Base-by-base conservation (phyloP, 2,113 vertebrate species). In the Pseudolaguvia tuberculata region DNA sequence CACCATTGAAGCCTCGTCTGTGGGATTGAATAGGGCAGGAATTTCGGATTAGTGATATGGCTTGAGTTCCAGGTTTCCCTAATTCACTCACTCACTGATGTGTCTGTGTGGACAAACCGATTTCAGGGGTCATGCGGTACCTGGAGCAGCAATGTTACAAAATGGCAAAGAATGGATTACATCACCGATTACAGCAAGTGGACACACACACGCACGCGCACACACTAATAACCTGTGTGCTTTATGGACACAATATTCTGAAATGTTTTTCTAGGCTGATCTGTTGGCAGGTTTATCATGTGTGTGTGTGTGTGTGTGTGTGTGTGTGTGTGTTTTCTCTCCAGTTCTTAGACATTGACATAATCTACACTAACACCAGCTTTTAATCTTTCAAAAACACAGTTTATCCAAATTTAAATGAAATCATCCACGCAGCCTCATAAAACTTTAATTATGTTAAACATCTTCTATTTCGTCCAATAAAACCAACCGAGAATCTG, bases 91-190 rank as follows among this genome's bases (percentile, higher is more conserved):
- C 39, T 42, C 10, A 1, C 39, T 35, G 59, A 4, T 9, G 57
- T 58, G 57, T 58, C 18, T 27, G 15, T 48, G 29, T 42, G 20
- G 51, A 5, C 39, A 42, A 25, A 70, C 14, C 17, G 11, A 56
- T 72, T 59, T 48, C 56, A 39, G 0, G 35, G 18, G 14, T 25
- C 29, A 1, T 7, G 45, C 39, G 11, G 47, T 39, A 47, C 45
- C 57, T 51, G 58, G 45, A 11, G 47, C 45, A 52, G 42, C 45
- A 39, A 73, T 21, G 25, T 51, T 62, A n/a, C 3, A 62, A 61
- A 50, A 51, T 20, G 21, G 29, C 56, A 73, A 11, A 23, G 47
- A 51, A 73, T 73, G 45, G 31, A 62, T 73, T 35, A 35, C 71
- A 62, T 73, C 71, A 73, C 13, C 12, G 13, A 51, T 52, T 27